Evolutionary conservation across 1,140 invertebrate genomes (phyloP).

Genomic region (Drosophila subpulchrella): DNA sequence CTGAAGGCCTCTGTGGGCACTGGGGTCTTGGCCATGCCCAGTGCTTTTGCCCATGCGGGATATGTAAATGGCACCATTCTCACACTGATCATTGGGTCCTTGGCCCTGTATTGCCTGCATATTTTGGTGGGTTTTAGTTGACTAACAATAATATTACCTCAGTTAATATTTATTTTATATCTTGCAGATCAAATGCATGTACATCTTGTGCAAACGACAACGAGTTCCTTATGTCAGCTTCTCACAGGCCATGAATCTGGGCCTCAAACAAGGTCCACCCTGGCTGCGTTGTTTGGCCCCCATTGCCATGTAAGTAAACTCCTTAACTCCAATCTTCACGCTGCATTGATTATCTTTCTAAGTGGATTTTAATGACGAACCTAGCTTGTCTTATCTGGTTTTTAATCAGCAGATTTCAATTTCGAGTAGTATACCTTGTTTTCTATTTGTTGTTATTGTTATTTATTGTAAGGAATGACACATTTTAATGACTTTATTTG

Average conservation of each 20-base stretch:
- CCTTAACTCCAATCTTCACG: conserved; percentile 2
- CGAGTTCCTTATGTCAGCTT: conserved; percentile 87
- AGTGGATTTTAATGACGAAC: conserved; percentile 21
- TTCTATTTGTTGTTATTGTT: too few relatives aligned
- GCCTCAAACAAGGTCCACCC: conserved; percentile 87
- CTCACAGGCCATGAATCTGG: conserved; percentile 88
- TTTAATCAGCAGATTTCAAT: conserved; percentile 2
- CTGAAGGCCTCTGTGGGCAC: conserved; percentile 91
- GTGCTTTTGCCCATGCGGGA: conserved; percentile 90
- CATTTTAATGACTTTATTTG: too few relatives aligned
- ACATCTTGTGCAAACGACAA: conserved; percentile 86
- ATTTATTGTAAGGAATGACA: too few relatives aligned
- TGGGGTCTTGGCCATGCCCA: conserved; percentile 92
- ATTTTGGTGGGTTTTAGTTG: conserved; percentile 86
- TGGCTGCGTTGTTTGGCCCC: conserved; percentile 86
- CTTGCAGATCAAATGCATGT: conserved; percentile 85
- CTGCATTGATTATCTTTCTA: conserved; percentile 21
- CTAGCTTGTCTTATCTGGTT: conserved; percentile 15
- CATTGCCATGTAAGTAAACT: conserved; percentile 85
- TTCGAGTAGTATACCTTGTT: neutral
- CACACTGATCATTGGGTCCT: conserved; percentile 87
- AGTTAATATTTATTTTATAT: neutral
- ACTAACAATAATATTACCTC: neutral
- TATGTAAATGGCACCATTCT: conserved; percentile 87
- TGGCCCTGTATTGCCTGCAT: conserved; percentile 89